Percentiles rank a stretch among this genome's conserved stretches.
Evolutionary conservation across 2,888 invertebrate species (phyloP).

Genomic region (Tridacna gigas): DNA sequence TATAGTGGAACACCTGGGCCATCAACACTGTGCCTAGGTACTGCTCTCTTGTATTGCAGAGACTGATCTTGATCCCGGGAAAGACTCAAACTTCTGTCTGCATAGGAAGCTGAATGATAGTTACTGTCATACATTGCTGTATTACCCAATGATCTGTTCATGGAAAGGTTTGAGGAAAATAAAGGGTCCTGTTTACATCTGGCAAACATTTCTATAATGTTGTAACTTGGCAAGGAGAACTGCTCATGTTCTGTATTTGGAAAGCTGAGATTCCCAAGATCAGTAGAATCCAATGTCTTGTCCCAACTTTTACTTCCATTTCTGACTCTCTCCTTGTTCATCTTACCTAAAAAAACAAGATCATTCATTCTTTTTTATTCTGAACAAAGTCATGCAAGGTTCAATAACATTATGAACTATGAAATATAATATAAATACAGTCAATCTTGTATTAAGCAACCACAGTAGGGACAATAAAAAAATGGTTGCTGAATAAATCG

Average conservation of each 20-base stretch:
- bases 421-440: no score
- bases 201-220: slow-evolving; percentile 61
- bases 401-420: no score
- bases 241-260: background rate
- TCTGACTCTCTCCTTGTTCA: background rate
- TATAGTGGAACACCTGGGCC: background rate
- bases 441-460: no score
- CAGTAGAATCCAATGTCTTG: background rate
- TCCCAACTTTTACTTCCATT: background rate
- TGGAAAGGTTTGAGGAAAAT: slow-evolving; percentile 45
- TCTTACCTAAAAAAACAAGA: background rate
- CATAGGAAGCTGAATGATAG: background rate
- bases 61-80: background rate
- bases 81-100: background rate
- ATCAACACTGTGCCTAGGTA: background rate
- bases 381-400: no score
- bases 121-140: background rate
- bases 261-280: background rate
- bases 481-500: no score
- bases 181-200: slow-evolving; percentile 58
- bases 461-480: no score
- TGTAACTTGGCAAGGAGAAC: slow-evolving; percentile 47
- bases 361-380: background rate
- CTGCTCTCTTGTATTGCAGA: background rate
- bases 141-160: slow-evolving; percentile 45